phyloP scores from a whole-genome alignment of 1,140 invertebrate species.

The Laodelphax striatellus region DNA sequence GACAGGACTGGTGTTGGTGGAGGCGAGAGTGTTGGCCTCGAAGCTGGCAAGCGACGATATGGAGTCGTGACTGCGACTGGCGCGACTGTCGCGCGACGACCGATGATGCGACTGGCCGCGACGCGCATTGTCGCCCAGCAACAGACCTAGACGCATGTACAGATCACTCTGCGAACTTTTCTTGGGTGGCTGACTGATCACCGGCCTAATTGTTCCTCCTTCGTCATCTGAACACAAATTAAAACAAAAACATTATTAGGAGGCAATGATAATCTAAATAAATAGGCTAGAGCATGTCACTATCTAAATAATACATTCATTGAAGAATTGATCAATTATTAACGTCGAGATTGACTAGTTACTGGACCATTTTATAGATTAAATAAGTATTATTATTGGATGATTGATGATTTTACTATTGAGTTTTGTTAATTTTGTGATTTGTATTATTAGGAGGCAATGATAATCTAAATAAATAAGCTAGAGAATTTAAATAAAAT shows the following conservation, averaged over 20 bases:
- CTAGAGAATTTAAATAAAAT: too few species aligned
- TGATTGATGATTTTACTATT: too few species aligned
- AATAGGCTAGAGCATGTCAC: too few species aligned
- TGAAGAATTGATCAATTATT: too few species aligned
- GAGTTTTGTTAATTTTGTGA: too few species aligned
- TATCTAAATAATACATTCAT: too few species aligned
- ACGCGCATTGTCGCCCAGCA: constrained; percentile 53
- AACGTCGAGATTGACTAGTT: too few species aligned
- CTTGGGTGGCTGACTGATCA: constrained; percentile 31
- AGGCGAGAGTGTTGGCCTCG: constrained; percentile 46
- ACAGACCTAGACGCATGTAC: constrained; percentile 71
- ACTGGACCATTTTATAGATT: too few species aligned
- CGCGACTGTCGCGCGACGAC: constrained; percentile 7
- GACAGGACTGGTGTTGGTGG: constrained; percentile 74
- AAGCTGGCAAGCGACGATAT: constrained; percentile 61
- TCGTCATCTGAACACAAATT: constrained; percentile 49
- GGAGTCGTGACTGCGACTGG: constrained; percentile 28
- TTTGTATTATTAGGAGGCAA: too few species aligned
- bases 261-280: too few species aligned
- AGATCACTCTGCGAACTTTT: constrained; percentile 60
- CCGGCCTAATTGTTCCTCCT: constrained; percentile 48
- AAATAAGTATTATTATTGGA: too few species aligned
- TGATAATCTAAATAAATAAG: too few species aligned
- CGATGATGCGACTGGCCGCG: constrained; percentile 29
- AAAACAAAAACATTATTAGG: background rate